Evolutionary conservation across 2,113 vertebrate species (phyloP).

Genomic region (Lepisosteus osseus): DNA sequence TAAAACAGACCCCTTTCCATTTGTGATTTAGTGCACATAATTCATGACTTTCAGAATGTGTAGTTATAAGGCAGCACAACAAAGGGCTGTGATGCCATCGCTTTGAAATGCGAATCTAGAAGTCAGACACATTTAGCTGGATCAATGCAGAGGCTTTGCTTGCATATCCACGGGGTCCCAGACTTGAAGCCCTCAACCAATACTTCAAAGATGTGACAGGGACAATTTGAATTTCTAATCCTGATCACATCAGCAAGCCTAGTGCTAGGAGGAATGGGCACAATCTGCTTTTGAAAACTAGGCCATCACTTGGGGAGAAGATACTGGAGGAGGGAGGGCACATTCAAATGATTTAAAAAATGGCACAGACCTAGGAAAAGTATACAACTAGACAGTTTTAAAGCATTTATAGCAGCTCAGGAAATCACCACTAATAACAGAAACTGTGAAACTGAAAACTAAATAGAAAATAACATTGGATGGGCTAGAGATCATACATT

Average conservation of each 20-base stretch:
- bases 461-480: too few relatives aligned
- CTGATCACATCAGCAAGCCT: conserved; percentile 53
- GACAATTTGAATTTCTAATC: conserved; percentile 60
- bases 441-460: too few relatives aligned
- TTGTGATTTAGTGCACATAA: background rate
- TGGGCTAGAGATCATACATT: too few relatives aligned
- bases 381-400: too few relatives aligned
- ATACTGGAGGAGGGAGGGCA: conserved; percentile 11
- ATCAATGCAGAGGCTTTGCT: conserved; percentile 55
- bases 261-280: conserved; percentile 33
- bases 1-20: background rate
- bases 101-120: conserved; percentile 41
- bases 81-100: conserved; percentile 10
- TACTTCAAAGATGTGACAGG: conserved; percentile 61
- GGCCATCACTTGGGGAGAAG: conserved; percentile 35
- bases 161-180: conserved; percentile 46
- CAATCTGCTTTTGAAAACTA: conserved; percentile 42
- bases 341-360: background rate
- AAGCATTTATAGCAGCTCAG: too few relatives aligned
- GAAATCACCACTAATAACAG: too few relatives aligned
- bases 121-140: conserved; percentile 56
- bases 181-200: conserved; percentile 53
- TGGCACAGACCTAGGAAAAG: too few relatives aligned
- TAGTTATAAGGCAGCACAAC: background rate
- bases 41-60: background rate